Conservation (phyloP, 2,113 vertebrate species). For the Ibidorhyncha struthersii region DNA sequence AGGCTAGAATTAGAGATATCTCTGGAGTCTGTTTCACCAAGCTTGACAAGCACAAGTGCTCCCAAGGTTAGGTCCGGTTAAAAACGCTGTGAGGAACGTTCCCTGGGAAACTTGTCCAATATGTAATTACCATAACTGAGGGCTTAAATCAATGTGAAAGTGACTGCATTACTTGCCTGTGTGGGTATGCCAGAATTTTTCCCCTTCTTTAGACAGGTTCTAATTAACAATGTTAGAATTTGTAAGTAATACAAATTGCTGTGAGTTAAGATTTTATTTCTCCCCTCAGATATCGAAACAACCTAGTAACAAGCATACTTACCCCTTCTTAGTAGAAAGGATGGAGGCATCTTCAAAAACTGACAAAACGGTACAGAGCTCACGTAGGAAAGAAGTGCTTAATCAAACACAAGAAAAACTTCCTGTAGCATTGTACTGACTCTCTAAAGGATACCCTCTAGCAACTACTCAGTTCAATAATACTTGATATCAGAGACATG, state of each 20-base stretch:
- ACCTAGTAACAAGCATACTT: background rate
- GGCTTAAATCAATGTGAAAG: slow-evolving; percentile 15
- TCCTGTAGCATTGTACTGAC: background rate
- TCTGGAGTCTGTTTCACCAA: background rate
- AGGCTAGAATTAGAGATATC: background rate
- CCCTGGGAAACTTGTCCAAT: slow-evolving; percentile 32
- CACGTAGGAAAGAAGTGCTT: background rate
- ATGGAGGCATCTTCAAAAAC: background rate
- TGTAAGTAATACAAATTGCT: slow-evolving; percentile 35
- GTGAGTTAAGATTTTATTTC: slow-evolving; percentile 28
- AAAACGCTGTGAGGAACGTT: background rate
- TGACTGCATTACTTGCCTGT: slow-evolving; percentile 6
- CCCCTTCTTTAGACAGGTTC: background rate
- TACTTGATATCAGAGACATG: background rate
- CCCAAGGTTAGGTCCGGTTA: background rate
- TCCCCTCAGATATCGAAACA: slow-evolving; percentile 29
- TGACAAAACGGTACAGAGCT: background rate
- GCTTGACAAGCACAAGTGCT: background rate
- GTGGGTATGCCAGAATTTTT: slow-evolving; percentile 15
- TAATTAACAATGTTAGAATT: slow-evolving; percentile 54
- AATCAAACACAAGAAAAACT: background rate
- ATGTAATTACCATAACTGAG: slow-evolving; percentile 18
- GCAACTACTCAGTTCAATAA: background rate
- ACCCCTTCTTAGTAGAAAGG: background rate
- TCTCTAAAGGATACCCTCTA: background rate